Evolutionary conservation across 2,888 invertebrate species (phyloP).

Genomic region (Pristionchus arcanus): DNA sequence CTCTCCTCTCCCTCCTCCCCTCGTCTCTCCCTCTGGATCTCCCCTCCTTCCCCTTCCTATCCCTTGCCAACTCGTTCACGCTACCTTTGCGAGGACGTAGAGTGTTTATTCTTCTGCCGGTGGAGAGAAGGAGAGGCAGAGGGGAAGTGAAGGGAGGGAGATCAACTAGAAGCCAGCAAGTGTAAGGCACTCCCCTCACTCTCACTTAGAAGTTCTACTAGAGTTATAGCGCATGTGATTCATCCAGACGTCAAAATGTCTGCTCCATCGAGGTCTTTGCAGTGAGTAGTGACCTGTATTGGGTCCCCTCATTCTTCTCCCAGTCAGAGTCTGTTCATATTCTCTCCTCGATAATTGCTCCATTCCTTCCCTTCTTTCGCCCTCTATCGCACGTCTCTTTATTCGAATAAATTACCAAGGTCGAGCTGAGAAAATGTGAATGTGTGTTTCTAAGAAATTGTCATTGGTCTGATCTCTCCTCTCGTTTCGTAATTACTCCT

Average conservation of each 20-base stretch:
- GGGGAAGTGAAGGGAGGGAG: neutral
- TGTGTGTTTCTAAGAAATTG: neutral
- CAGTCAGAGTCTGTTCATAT: neutral
- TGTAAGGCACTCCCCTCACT: constrained; percentile 39
- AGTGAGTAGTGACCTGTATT: neutral
- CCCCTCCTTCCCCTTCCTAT: neutral
- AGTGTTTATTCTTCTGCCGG: constrained; percentile 38
- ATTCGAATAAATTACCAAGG: constrained; percentile 34
- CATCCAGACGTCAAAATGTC: constrained; percentile 7
- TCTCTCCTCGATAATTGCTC: constrained; percentile 28
- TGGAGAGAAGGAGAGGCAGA: neutral
- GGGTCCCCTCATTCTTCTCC: neutral
- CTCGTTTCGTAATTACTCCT: neutral
- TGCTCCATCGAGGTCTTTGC: neutral
- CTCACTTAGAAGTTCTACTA: neutral
- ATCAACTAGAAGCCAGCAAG: constrained; percentile 45
- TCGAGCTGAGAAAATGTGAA: neutral
- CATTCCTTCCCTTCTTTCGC: neutral
- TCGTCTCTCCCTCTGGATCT: constrained; percentile 16
- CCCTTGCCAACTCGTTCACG: constrained; percentile 46
- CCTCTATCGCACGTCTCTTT: neutral
- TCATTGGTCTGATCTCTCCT: neutral
- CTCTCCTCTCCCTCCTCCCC: neutral
- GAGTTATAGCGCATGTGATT: neutral
- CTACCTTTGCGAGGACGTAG: neutral